A percentile compares a stretch with the other conserved stretches of the same genome.
Evolutionary conservation across 2,888 invertebrate species (phyloP).

Genomic region (Uropetala carovei): DNA sequence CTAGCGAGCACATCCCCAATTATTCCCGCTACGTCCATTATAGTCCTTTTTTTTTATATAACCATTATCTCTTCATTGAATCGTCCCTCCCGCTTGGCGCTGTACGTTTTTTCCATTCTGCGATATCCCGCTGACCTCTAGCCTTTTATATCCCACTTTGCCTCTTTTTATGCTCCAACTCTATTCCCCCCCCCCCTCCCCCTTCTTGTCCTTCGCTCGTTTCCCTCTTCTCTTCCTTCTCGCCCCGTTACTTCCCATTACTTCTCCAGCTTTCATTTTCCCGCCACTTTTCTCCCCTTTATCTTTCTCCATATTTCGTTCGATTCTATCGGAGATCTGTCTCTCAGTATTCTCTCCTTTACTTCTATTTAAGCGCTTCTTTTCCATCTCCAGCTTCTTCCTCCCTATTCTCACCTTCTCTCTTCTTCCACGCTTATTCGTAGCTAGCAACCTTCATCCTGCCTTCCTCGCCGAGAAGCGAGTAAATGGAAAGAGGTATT

Average conservation of each 20-base stretch:
- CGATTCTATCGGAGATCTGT: background rate
- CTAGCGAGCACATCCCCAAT: constrained; percentile 14
- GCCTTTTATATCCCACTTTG: constrained; percentile 8
- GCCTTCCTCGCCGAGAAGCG: no score
- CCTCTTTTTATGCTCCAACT: background rate
- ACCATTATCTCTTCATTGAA: constrained; percentile 28
- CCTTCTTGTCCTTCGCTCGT: background rate
- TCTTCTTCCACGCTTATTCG: no score
- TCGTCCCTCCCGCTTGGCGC: constrained; percentile 18
- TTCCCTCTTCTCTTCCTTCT: background rate
- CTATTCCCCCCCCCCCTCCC: background rate
- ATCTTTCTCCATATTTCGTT: background rate
- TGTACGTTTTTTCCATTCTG: background rate
- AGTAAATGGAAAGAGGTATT: no score
- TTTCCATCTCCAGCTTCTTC: no score
- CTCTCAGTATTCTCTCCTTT: no score
- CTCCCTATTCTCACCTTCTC: no score
- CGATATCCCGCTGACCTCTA: constrained; percentile 35
- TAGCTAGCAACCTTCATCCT: no score
- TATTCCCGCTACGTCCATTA: constrained; percentile 20
- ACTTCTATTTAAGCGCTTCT: no score
- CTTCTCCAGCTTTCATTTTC: background rate
- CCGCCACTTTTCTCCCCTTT: background rate
- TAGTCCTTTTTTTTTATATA: background rate
- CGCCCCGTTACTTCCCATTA: background rate